phyloP scores from a whole-genome alignment of 2,113 vertebrate genomes.

The Entelurus aequoreus region DNA sequence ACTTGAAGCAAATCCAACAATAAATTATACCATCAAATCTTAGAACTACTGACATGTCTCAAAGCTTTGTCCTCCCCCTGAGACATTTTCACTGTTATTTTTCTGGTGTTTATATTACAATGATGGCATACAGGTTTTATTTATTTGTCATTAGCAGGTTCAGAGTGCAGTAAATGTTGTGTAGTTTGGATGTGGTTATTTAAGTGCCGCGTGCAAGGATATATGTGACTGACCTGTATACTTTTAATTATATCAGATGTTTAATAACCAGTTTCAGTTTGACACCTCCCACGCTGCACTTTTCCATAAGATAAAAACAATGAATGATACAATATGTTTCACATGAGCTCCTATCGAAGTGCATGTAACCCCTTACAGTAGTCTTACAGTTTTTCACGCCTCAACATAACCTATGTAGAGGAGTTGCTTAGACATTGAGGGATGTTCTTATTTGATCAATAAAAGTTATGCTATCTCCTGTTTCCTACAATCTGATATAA shows the following conservation, averaged over 20 bases:
- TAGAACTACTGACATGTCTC: slow-evolving; percentile 4
- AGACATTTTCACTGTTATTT: slow-evolving; percentile 31
- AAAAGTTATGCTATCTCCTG: slow-evolving; percentile 25
- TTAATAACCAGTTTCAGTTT: slow-evolving; percentile 30
- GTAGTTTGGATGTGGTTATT: slow-evolving; percentile 36
- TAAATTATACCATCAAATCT: not conserved
- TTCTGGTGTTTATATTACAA: slow-evolving; percentile 29
- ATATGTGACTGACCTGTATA: slow-evolving; percentile 30
- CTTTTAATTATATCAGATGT: slow-evolving; percentile 18
- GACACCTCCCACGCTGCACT: slow-evolving; percentile 12
- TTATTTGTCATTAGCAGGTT: slow-evolving; percentile 43
- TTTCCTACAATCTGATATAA: slow-evolving; percentile 35
- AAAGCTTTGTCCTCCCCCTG: not conserved
- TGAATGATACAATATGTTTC: slow-evolving; percentile 20
- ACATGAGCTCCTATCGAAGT: slow-evolving; percentile 12
- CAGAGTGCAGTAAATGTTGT: slow-evolving; percentile 38
- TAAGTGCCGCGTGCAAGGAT: slow-evolving; percentile 58
- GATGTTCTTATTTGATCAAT: slow-evolving; percentile 34
- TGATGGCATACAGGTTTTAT: slow-evolving; percentile 32
- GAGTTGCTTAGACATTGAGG: slow-evolving; percentile 34
- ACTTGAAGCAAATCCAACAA: slow-evolving; percentile 5
- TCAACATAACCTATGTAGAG: not conserved
- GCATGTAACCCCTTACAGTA: slow-evolving; percentile 32
- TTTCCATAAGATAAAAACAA: slow-evolving; percentile 19
- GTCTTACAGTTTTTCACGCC: not conserved